A percentile compares a stretch with the other conserved stretches of the same genome.
phyloP scores from a whole-genome alignment of 1,140 invertebrate species.

The Cydia splendana region DNA sequence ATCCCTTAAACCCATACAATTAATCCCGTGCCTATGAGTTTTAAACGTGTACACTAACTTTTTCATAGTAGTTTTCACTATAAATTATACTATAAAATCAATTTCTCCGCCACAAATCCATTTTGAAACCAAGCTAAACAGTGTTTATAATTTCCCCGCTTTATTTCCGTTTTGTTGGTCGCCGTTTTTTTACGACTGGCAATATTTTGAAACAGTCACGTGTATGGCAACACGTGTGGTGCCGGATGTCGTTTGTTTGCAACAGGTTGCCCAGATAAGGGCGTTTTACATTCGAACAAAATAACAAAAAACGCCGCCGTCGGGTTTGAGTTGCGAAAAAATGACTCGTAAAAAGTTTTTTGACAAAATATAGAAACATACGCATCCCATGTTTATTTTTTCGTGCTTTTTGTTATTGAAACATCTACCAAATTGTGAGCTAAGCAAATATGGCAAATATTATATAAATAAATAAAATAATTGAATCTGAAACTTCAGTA shows the following conservation, averaged over 20 bases:
- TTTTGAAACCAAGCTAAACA: background rate
- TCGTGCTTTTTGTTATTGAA: background rate
- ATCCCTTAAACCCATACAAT: too few species aligned
- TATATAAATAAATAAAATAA: too few species aligned
- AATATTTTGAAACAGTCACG: slow-evolving; percentile 36
- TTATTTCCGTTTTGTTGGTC: slow-evolving; percentile 28
- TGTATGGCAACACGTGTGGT: slow-evolving; percentile 19
- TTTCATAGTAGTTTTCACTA: background rate
- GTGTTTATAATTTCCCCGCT: slow-evolving; percentile 15
- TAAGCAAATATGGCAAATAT: too few species aligned
- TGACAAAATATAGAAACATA: background rate
- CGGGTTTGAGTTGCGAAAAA: background rate
- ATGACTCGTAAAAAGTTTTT: background rate
- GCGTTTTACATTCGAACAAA: background rate
- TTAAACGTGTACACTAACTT: too few species aligned
- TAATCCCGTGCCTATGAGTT: too few species aligned
- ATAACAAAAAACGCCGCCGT: background rate
- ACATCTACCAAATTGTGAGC: background rate
- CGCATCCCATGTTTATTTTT: background rate
- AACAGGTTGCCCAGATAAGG: slow-evolving; percentile 30
- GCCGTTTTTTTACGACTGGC: slow-evolving; percentile 34
- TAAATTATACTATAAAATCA: slow-evolving; percentile 12
- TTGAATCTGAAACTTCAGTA: too few species aligned
- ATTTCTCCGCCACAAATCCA: slow-evolving; percentile 5
- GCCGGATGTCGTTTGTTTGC: slow-evolving; percentile 35